These are phyloP conservation scores for Lepilemur ruficaudatus DNA, from an alignment of 2,797 vertebrate species.

Conservation along the genomic window DNA sequence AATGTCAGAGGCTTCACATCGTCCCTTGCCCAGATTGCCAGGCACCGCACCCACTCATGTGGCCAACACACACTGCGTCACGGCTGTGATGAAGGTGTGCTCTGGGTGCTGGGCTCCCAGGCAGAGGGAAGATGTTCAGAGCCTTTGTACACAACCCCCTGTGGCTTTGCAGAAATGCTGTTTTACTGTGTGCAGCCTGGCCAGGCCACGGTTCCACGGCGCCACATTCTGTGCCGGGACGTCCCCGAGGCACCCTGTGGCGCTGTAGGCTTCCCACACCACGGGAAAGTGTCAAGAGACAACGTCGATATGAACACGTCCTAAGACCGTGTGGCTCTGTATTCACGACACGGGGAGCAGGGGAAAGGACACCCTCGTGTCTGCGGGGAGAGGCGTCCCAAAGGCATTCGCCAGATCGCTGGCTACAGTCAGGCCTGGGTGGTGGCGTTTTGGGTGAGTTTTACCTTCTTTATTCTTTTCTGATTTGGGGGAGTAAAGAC, in stretches of 20 bases:
- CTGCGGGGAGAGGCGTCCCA: not conserved
- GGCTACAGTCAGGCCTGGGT: rapidly evolving
- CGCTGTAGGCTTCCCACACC: rapidly evolving
- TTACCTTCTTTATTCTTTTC: not conserved
- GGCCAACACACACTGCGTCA: not conserved
- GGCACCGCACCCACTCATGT: not conserved
- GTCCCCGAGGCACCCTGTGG: rapidly evolving
- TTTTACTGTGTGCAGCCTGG: too few species aligned
- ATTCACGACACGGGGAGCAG: not conserved
- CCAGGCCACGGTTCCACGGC: rapidly evolving
- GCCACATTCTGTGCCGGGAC: not conserved
- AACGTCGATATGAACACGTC: rapidly evolving
- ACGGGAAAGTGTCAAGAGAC: rapidly evolving
- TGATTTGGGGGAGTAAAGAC: not conserved
- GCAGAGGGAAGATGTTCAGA: not conserved
- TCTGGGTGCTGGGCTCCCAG: too few species aligned
- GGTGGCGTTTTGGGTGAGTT: not conserved
- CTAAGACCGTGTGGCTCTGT: rapidly evolving
- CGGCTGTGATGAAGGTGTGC: not conserved
- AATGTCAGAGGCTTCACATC: not conserved
- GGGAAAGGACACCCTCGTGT: rapidly evolving
- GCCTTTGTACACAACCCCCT: not conserved
- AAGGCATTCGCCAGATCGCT: rapidly evolving
- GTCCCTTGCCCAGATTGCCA: not conserved
- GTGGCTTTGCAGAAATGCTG: not conserved